Percentiles rank a stretch among this genome's conserved stretches.
phyloP scores from a whole-genome alignment of 2,888 invertebrate genomes.

The Sinohyriopsis cumingii region DNA sequence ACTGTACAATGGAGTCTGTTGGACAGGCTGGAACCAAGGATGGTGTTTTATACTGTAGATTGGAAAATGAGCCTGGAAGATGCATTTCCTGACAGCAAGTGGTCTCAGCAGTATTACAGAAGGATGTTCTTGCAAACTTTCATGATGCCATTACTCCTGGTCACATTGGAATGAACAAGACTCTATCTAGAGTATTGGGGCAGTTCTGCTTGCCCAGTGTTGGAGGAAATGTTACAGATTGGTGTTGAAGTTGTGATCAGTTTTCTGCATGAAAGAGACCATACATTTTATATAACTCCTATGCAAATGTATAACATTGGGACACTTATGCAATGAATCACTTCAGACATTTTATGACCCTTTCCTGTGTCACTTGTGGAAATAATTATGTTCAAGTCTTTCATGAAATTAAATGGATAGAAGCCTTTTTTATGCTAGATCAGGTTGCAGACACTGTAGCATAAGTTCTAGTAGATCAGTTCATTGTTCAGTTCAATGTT shows the following conservation, averaged over 20 bases:
- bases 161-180: slow-evolving; percentile 1
- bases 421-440: slow-evolving; percentile 3
- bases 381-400: background rate
- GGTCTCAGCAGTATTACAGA: background rate
- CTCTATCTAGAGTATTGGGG: background rate
- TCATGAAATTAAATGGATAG: slow-evolving; percentile 5
- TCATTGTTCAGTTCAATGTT: background rate
- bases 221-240: background rate
- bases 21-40: background rate
- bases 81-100: background rate
- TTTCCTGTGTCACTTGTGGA: too few species aligned
- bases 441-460: slow-evolving; percentile 4
- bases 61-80: background rate
- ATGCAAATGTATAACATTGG: background rate
- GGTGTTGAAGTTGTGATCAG: background rate
- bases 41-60: background rate
- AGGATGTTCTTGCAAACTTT: slow-evolving; percentile 1
- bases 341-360: too few species aligned
- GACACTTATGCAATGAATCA: too few species aligned
- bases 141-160: slow-evolving; percentile 1
- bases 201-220: slow-evolving; percentile 2
- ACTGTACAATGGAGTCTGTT: too few species aligned
- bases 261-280: background rate
- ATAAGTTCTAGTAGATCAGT: background rate
- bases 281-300: background rate